Base-by-base conservation (phyloP, 2,113 vertebrate genomes). In the Coregonus clupeaformis region DNA sequence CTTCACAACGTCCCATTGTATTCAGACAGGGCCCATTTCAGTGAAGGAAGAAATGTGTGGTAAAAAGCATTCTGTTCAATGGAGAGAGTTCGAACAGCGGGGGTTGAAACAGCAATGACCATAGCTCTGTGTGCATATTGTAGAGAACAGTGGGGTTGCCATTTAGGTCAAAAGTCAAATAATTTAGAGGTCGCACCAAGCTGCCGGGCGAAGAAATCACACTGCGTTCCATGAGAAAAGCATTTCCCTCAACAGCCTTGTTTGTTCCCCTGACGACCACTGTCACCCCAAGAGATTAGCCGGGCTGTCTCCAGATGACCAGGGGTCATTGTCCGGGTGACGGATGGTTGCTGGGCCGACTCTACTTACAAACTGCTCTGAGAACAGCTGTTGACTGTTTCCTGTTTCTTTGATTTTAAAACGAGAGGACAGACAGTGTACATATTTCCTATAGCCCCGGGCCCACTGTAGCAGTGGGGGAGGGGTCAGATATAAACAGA, bases 381-480 rank as follows among this genome's bases (percentile, higher is more conserved):
- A 47, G 57, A 82, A 80, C 87, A 87, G 84, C 85, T 90, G 83
- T 84, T 80, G 68, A 79, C 72, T 45, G 42, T 89, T 89, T 92
- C 85, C 88, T 89, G 82, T 80, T 62, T 74, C 62, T 16, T 83
- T 25, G n/a, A 20, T 68, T 12, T 36, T 7, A 30, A 25, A 14
- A 16, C 1, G 63, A 65, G 27, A 29, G 63, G 6, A 18, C 13
- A 16, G 65, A 42, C 25, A 4, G 29, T 67, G 65, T 67, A 20
- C 12, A 67, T 16, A 18, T 67, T 52, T 18, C 49, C 16, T 18
- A 5, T 18, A 52, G 49, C 16, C 16, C 4, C 5, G 3, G 16
- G 49, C 16, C 49, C 16, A 18, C 16, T 52, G 16, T 52, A 52
- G 49, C 49, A 18, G 49, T 4, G 49, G 36, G 36, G 36, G 9